A percentile compares a stretch with the other conserved stretches of the same genome.
Evolutionary conservation across 1,140 invertebrate species (phyloP).

Genomic region (Contarinia nasturtii): DNA sequence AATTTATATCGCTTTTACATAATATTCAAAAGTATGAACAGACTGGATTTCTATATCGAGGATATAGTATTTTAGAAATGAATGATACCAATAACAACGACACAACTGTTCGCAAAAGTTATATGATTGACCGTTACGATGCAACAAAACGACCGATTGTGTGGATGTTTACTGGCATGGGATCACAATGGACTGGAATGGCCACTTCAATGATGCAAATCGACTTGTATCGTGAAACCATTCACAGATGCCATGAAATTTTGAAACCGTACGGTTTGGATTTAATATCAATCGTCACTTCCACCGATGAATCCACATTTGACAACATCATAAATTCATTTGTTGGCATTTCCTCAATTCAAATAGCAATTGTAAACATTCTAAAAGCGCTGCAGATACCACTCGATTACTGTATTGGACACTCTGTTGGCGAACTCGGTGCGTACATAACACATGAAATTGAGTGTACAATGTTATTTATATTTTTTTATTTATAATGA

Average conservation of each 20-base stretch:
- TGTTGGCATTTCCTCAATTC: slow-evolving; percentile 75
- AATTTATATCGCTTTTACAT: slow-evolving; percentile 32
- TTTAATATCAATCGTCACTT: slow-evolving; percentile 59
- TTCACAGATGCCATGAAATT: slow-evolving; percentile 48
- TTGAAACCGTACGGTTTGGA: slow-evolving; percentile 57
- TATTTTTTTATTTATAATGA: too few species aligned
- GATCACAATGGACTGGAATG: slow-evolving; percentile 76
- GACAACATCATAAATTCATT: slow-evolving; percentile 75
- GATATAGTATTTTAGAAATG: slow-evolving; percentile 31
- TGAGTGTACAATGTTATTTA: too few species aligned
- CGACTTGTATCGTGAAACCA: slow-evolving; percentile 48
- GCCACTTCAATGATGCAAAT: slow-evolving; percentile 41
- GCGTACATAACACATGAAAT: slow-evolving; percentile 79
- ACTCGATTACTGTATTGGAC: slow-evolving; percentile 67
- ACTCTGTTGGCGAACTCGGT: slow-evolving; percentile 76
- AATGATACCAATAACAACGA: too few species aligned
- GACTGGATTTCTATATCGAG: slow-evolving; percentile 31
- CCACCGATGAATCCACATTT: slow-evolving; percentile 52
- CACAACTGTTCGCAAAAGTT: slow-evolving; percentile 17
- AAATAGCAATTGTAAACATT: slow-evolving; percentile 68
- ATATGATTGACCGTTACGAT: slow-evolving; percentile 33
- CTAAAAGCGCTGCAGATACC: slow-evolving; percentile 50
- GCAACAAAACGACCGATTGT: slow-evolving; percentile 49
- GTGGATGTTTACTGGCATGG: slow-evolving; percentile 84
- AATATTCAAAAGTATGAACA: slow-evolving; percentile 33